Percentiles rank a stretch among this genome's conserved stretches.
These are phyloP conservation scores for Xestoiulus laeticollis DNA, from an alignment of 2,888 invertebrate species.

Conservation along the genomic window DNA sequence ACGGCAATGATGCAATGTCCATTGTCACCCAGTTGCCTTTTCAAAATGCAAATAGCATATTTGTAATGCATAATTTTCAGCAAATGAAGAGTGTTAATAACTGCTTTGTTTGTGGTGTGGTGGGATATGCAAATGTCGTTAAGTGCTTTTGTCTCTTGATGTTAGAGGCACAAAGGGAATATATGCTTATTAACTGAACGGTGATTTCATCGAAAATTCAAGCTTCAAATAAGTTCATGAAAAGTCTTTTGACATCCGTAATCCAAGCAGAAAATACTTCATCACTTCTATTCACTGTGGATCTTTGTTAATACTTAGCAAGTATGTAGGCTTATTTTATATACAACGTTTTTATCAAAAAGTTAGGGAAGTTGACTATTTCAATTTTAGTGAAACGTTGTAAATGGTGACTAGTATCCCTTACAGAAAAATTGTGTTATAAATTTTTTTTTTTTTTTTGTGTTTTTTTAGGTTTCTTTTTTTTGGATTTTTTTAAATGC, in stretches of 20 bases:
- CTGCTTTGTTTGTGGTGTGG: neutral
- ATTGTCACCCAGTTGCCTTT: neutral
- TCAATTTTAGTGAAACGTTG: no score
- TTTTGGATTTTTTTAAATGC: no score
- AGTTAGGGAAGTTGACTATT: no score
- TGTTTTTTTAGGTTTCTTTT: no score
- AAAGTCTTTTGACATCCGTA: constrained; percentile 38
- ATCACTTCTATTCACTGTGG: neutral
- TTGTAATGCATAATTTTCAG: neutral
- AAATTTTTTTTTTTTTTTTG: no score
- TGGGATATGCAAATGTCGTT: constrained; percentile 39
- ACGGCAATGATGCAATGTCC: neutral
- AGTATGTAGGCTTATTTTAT: constrained; percentile 16
- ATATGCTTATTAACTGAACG: constrained; percentile 35
- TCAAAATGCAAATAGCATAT: neutral
- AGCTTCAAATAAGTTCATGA: neutral
- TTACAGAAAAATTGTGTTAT: no score
- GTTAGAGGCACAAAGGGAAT: constrained; percentile 40
- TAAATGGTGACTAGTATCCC: no score
- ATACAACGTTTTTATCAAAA: no score
- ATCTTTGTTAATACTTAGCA: neutral
- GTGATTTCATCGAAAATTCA: constrained; percentile 31
- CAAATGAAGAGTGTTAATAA: constrained; percentile 23
- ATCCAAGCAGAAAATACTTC: constrained; percentile 23
- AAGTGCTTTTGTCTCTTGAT: constrained; percentile 38